phyloP scores from a whole-genome alignment of 2,113 vertebrate genomes.

The Corvus hawaiiensis region DNA sequence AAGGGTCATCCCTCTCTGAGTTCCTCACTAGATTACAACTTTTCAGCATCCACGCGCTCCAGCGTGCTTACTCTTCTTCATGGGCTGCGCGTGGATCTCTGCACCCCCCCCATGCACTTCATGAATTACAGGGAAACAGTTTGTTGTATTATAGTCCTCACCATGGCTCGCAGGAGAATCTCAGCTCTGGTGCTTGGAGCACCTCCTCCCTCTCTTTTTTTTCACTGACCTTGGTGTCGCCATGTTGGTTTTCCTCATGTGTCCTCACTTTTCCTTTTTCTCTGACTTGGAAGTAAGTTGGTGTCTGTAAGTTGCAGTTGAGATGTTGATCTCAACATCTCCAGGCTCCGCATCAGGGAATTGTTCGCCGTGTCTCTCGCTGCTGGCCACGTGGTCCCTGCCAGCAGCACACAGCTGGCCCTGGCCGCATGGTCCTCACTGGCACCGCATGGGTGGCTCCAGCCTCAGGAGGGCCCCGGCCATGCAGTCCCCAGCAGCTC shows the following conservation, averaged over 20 bases:
- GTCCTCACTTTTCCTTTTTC: neutral
- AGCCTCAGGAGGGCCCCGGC: neutral
- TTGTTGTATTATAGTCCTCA: neutral
- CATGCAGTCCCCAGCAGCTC: rapidly evolving
- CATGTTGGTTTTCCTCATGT: neutral
- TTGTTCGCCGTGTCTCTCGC: neutral
- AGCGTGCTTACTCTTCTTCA: neutral
- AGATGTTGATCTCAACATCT: neutral
- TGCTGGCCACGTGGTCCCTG: neutral
- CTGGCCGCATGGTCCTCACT: too few species aligned
- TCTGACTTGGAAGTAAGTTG: neutral
- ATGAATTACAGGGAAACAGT: neutral
- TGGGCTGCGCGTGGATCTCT: neutral
- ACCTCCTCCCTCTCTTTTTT: neutral
- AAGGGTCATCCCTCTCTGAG: neutral
- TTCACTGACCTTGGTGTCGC: neutral
- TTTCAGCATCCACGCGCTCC: rapidly evolving
- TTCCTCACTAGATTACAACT: neutral
- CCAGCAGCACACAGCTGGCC: rapidly evolving
- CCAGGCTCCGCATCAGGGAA: neutral
- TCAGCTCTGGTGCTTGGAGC: neutral
- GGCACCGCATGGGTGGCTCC: too few species aligned
- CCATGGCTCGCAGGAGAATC: neutral
- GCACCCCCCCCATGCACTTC: neutral
- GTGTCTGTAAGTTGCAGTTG: neutral